phyloP scores from a whole-genome alignment of 2,888 invertebrate genomes.

The Yponomeuta sedellus region DNA sequence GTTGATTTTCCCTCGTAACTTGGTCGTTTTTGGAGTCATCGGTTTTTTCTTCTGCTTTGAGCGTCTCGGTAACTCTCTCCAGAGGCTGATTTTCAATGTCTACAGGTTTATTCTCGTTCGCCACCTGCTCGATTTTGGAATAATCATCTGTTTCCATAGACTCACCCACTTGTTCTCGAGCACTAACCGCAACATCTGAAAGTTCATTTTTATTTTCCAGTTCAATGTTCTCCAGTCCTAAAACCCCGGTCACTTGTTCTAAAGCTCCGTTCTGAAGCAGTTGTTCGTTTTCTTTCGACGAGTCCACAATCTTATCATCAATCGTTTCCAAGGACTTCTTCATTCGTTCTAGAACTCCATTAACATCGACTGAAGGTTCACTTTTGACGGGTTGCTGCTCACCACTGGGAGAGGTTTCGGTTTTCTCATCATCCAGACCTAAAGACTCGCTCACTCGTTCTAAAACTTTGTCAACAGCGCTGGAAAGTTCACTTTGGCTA shows the following conservation, averaged over 20 bases:
- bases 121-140: background rate
- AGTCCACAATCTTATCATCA: too few relatives aligned
- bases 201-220: background rate
- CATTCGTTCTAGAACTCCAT: background rate
- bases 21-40: background rate
- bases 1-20: background rate
- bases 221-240: too few relatives aligned
- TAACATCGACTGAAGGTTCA: background rate
- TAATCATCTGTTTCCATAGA: background rate
- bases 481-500: background rate
- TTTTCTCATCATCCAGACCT: background rate
- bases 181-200: background rate
- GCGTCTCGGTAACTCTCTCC: background rate
- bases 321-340: background rate
- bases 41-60: background rate
- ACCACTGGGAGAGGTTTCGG: background rate
- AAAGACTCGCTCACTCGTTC: background rate
- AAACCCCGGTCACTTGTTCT: too few relatives aligned
- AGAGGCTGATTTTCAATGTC: background rate
- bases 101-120: background rate
- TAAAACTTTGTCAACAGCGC: background rate
- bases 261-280: too few relatives aligned
- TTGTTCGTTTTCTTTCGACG: too few relatives aligned
- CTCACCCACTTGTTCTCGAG: background rate
- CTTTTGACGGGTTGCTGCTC: background rate